phyloP scores from a whole-genome alignment of 2,113 vertebrate genomes.

The Eidolon helvum region DNA sequence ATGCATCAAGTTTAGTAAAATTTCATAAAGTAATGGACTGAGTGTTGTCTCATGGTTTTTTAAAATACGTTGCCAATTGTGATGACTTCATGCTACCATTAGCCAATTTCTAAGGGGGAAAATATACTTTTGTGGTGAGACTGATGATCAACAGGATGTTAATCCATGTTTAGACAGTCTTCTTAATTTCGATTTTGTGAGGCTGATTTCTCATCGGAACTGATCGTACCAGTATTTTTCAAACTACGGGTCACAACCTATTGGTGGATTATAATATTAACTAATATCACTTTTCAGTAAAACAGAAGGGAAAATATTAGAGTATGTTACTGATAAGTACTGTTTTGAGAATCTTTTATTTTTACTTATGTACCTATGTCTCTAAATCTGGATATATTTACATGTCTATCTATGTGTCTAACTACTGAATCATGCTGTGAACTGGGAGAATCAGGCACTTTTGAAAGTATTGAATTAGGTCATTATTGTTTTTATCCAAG shows the following conservation, averaged over 20 bases:
- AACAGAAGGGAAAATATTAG: background rate
- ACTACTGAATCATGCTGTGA: background rate
- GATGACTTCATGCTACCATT: slow-evolving; percentile 16
- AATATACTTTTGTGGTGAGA: slow-evolving; percentile 26
- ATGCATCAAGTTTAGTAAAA: background rate
- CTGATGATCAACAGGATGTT: background rate
- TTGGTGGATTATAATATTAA: background rate
- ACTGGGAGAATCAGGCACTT: background rate
- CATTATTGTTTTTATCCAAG: background rate
- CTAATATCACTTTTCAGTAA: background rate
- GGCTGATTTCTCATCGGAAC: background rate
- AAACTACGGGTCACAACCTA: background rate
- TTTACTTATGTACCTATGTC: background rate
- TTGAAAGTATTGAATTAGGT: background rate
- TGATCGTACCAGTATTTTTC: background rate
- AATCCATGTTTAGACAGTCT: background rate
- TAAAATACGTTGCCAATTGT: slow-evolving; percentile 28
- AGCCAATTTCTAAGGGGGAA: slow-evolving; percentile 23
- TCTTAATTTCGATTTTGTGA: background rate
- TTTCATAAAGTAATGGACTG: background rate
- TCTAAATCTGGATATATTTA: background rate
- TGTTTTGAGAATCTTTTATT: background rate
- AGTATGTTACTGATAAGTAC: background rate
- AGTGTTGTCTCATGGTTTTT: slow-evolving; percentile 1
- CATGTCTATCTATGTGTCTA: background rate